Conservation (phyloP, 2,888 invertebrate species). For the Argyra leucocephala region DNA sequence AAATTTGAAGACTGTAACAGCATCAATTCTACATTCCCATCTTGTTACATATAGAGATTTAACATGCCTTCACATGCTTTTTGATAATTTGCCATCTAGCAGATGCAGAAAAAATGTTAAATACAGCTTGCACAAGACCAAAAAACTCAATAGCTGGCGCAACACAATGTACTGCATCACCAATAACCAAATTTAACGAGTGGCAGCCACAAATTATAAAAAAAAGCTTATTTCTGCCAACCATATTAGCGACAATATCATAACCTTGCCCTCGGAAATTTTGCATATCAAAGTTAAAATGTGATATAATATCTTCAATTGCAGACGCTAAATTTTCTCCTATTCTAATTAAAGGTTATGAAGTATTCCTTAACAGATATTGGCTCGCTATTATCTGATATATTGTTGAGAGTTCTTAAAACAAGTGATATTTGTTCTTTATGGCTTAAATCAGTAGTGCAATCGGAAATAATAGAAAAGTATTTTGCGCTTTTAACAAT, state of each 20-base stretch:
- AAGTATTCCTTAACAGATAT: conserved; percentile 6
- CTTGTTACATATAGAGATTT: conserved; percentile 8
- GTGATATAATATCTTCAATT: conserved; percentile 8
- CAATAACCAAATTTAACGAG: conserved; percentile 8
- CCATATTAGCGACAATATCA: background rate
- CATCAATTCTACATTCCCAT: conserved; percentile 9
- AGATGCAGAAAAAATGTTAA: conserved; percentile 7
- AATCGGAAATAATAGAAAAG: conserved; percentile 8
- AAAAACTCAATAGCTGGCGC: conserved; percentile 8
- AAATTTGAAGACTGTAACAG: conserved; percentile 7
- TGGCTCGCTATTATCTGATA: conserved; percentile 7
- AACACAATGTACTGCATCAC: conserved; percentile 8
- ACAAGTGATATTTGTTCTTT: conserved; percentile 7
- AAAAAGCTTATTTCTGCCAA: conserved; percentile 9
- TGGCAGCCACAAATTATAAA: conserved; percentile 7
- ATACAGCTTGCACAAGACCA: conserved; percentile 7
- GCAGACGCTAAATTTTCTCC: conserved; percentile 8
- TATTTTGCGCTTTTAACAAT: conserved; percentile 8
- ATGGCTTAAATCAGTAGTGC: conserved; percentile 9
- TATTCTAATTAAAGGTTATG: conserved; percentile 7
- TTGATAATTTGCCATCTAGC: conserved; percentile 8
- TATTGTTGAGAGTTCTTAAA: conserved; percentile 9
- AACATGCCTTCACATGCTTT: conserved; percentile 8
- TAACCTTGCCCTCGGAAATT: conserved; percentile 6
- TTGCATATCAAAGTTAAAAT: conserved; percentile 7